phyloP scores from a whole-genome alignment of 2,113 vertebrate genomes.

The Oplegnathus fasciatus region DNA sequence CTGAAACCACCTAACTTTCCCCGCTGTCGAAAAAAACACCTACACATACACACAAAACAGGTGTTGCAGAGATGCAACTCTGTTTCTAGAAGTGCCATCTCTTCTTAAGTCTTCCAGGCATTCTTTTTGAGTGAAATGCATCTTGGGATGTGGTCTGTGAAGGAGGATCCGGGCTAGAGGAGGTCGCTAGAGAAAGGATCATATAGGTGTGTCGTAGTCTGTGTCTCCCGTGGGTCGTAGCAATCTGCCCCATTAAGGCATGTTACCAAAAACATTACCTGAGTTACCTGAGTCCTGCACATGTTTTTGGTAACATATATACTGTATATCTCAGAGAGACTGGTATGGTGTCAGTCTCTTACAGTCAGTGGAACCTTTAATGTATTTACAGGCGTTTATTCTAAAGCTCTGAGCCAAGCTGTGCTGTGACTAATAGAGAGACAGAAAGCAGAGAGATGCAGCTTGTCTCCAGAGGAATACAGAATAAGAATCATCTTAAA shows the following conservation, averaged over 20 bases:
- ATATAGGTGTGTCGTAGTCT: constrained; percentile 40
- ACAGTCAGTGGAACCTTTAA: constrained; percentile 65
- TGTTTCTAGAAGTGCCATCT: constrained; percentile 71
- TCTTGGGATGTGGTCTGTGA: constrained; percentile 51
- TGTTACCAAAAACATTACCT: constrained; percentile 72
- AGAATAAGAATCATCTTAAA: constrained; percentile 34
- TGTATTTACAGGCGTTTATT: constrained; percentile 66
- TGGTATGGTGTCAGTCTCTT: constrained; percentile 50
- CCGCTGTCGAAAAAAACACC: constrained; percentile 27
- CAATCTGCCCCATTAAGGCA: constrained; percentile 62
- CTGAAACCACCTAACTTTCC: constrained; percentile 31
- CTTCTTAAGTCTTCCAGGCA: constrained; percentile 81
- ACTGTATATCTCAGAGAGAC: constrained; percentile 49
- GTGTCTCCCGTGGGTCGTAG: constrained; percentile 60
- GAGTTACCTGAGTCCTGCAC: constrained; percentile 54
- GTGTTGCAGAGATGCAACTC: constrained; percentile 54
- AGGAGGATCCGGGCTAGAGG: constrained; percentile 46
- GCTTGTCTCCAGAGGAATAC: constrained; percentile 55
- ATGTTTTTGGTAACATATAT: constrained; percentile 68
- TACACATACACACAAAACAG: constrained; percentile 25
- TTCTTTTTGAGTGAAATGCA: constrained; percentile 69
- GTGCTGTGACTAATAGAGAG: constrained; percentile 46
- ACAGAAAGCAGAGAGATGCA: constrained; percentile 49
- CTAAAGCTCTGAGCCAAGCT: constrained; percentile 69
- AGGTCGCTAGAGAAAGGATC: constrained; percentile 38